Conservation (phyloP, 2,113 vertebrate species). For the Telmatochromis sp. region DNA sequence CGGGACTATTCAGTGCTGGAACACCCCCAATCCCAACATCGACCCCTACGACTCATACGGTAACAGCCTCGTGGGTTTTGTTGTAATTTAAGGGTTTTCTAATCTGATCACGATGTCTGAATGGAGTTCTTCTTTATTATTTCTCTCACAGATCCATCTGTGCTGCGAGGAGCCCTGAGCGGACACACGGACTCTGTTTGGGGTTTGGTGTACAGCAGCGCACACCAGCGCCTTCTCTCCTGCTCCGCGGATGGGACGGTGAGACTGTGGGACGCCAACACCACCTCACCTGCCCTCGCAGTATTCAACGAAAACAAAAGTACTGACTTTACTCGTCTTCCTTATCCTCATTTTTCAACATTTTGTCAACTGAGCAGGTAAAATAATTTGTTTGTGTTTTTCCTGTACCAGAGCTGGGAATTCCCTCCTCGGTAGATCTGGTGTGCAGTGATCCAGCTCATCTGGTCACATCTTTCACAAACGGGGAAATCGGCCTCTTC, state of each 20-base stretch:
- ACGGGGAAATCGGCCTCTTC: conserved; percentile 88
- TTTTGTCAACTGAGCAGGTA: neutral
- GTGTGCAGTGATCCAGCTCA: conserved; percentile 95
- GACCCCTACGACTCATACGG: conserved; percentile 97
- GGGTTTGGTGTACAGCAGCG: conserved; percentile 89
- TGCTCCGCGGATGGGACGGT: conserved; percentile 96
- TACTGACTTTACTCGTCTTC: conserved; percentile 33
- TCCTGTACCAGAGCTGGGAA: conserved; percentile 79
- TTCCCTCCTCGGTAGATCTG: conserved; percentile 93
- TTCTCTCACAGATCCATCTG: conserved; percentile 78
- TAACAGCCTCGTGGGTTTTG: conserved; percentile 5
- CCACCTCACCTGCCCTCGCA: conserved; percentile 80
- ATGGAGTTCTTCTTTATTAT: neutral
- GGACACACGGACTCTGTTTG: conserved; percentile 93
- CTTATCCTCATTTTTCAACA: accelerated
- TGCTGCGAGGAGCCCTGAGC: conserved; percentile 82
- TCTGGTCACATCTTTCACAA: conserved; percentile 92
- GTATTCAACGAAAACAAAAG: conserved; percentile 91
- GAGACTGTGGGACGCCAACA: conserved; percentile 86
- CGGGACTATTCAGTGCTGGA: conserved; percentile 95
- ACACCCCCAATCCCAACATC: conserved; percentile 89
- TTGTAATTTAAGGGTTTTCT: neutral
- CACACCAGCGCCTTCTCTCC: conserved; percentile 88
- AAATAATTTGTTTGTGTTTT: neutral
- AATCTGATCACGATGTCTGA: neutral